Conservation (phyloP, 2,797 vertebrate species). For the Sternotherus odoratus region DNA sequence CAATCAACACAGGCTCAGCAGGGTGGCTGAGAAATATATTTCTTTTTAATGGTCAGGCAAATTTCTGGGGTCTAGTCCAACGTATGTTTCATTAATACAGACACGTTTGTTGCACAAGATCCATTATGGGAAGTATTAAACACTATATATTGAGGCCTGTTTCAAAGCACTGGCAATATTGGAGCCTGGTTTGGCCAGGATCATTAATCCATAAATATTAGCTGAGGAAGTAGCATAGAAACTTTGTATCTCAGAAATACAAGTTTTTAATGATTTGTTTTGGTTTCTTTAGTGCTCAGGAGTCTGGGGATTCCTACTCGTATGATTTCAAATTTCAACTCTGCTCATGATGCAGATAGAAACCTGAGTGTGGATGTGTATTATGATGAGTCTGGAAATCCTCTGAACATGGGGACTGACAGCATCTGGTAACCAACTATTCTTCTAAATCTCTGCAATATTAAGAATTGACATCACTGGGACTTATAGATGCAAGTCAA, state of each 20-base stretch:
- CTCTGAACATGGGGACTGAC: constrained; percentile 72
- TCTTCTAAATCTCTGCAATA: not conserved
- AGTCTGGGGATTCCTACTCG: constrained; percentile 93
- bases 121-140: not conserved
- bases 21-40: too few species aligned
- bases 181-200: not conserved
- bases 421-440: constrained; percentile 78
- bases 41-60: too few species aligned
- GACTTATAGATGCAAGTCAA: not conserved
- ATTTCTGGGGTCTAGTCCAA: too few species aligned
- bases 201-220: not conserved
- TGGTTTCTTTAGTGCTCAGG: constrained; percentile 83
- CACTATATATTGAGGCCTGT: not conserved
- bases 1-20: too few species aligned
- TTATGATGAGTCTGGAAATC: constrained; percentile 79
- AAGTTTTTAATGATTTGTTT: not conserved
- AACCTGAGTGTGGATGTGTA: constrained; percentile 88
- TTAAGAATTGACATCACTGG: not conserved
- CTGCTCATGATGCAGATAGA: constrained; percentile 91
- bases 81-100: not conserved
- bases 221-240: not conserved
- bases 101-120: not conserved
- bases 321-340: constrained; percentile 91
- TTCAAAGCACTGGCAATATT: not conserved
- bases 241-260: not conserved